These are phyloP conservation scores for Bombyx mandarina DNA, from an alignment of 1,140 invertebrate genomes.

Conservation along the genomic window DNA sequence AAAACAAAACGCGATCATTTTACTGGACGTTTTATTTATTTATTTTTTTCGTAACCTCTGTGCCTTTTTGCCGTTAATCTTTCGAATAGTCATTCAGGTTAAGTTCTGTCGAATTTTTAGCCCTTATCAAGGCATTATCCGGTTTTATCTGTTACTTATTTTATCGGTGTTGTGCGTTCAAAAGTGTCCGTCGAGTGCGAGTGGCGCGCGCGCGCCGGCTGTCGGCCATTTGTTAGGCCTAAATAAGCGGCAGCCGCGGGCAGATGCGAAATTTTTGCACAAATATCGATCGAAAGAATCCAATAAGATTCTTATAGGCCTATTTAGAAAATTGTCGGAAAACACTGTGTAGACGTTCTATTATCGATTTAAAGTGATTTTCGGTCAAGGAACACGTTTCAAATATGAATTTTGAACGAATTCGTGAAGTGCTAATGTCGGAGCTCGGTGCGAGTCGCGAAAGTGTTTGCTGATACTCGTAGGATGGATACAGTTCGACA, in stretches of 20 bases:
- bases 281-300: conserved; percentile 25
- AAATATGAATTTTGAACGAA: conserved; percentile 30
- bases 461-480: conserved; percentile 19
- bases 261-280: conserved; percentile 44
- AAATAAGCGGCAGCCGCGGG: conserved; percentile 37
- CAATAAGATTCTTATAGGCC: conserved; percentile 59
- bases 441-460: conserved; percentile 8
- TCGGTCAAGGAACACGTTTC: conserved; percentile 14
- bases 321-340: conserved; percentile 33
- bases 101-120: conserved; percentile 4
- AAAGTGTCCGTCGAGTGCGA: conserved; percentile 19
- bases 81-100: too few relatives aligned
- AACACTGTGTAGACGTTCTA: conserved; percentile 16
- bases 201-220: conserved; percentile 28
- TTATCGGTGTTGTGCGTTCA: conserved; percentile 23
- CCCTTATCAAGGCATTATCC: conserved; percentile 20
- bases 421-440: conserved; percentile 32
- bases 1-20: not conserved
- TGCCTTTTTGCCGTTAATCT: not conserved
- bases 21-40: not conserved
- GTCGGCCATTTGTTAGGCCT: conserved; percentile 34
- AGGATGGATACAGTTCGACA: conserved; percentile 24
- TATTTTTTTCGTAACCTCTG: not conserved
- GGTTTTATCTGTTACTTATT: conserved; percentile 24
- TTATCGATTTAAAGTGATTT: conserved; percentile 29